Evolutionary conservation across 2,888 invertebrate genomes (phyloP).

Genomic region (Antheraea yamamai): DNA sequence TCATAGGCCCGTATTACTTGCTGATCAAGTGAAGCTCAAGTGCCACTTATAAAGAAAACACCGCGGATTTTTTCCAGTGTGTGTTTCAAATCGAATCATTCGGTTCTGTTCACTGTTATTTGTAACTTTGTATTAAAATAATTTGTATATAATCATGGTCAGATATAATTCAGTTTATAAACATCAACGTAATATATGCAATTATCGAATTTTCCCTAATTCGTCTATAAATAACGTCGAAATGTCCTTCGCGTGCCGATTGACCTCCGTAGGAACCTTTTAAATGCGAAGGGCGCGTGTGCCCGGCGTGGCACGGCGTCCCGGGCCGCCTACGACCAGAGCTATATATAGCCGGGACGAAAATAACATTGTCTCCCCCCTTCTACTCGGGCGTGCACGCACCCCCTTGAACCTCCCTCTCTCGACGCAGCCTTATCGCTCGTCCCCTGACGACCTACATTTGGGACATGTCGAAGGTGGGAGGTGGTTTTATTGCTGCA

Average conservation of each 20-base stretch:
- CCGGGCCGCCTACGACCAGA: slow-evolving; percentile 54
- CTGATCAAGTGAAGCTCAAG: too few species aligned
- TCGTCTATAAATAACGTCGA: slow-evolving; percentile 7
- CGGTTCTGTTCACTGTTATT: too few species aligned
- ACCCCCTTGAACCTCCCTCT: slow-evolving; percentile 23
- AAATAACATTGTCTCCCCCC: slow-evolving; percentile 53
- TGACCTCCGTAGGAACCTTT: slow-evolving; percentile 17
- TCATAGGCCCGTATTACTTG: too few species aligned
- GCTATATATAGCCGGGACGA: slow-evolving; percentile 65
- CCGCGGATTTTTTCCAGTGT: too few species aligned
- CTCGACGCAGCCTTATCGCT: slow-evolving; percentile 24
- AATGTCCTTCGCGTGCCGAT: slow-evolving; percentile 13
- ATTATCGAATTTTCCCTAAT: slow-evolving; percentile 6
- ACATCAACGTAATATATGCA: not conserved
- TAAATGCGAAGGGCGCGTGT: slow-evolving; percentile 14
- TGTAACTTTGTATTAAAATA: not conserved
- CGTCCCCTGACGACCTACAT: slow-evolving; percentile 47
- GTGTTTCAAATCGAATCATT: too few species aligned
- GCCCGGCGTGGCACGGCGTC: slow-evolving; percentile 17
- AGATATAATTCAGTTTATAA: not conserved
- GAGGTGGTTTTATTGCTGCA: not conserved
- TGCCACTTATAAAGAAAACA: too few species aligned
- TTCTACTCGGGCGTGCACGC: slow-evolving; percentile 21
- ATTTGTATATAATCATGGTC: not conserved
- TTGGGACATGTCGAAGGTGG: not conserved